A percentile compares a stretch with the other conserved stretches of the same genome.
Evolutionary conservation across 2,113 vertebrate species (phyloP).

Genomic region (Ammodramus savannarum): DNA sequence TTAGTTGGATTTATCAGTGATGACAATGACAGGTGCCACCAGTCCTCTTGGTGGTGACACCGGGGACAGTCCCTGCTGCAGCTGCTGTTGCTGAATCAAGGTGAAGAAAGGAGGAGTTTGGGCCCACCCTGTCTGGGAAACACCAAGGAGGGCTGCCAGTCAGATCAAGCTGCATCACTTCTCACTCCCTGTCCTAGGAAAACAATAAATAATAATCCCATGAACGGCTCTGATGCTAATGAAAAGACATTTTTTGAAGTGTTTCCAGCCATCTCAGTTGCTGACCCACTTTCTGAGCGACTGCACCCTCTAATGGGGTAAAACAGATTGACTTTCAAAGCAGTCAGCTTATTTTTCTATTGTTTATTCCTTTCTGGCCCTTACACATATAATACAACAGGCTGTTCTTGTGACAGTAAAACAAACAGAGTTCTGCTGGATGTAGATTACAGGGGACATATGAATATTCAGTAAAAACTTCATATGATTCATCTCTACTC

Average conservation of each 20-base stretch:
- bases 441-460: not conserved
- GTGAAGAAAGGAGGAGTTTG: not conserved
- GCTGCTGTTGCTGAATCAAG: fast-evolving
- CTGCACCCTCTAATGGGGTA: conserved; percentile 53
- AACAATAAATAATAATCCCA: not conserved
- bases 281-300: conserved; percentile 21
- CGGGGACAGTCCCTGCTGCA: not conserved
- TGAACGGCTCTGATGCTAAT: not conserved
- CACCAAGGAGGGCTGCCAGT: not conserved
- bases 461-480: not conserved
- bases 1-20: not conserved
- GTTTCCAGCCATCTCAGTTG: not conserved
- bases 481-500: not conserved
- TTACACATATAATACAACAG: not conserved
- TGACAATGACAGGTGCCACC: not conserved
- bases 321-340: conserved; percentile 27
- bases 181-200: not conserved
- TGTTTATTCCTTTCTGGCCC: not conserved
- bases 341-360: not conserved
- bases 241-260: not conserved
- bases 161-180: not conserved
- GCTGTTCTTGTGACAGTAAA: not conserved
- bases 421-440: not conserved
- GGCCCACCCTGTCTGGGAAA: not conserved
- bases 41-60: fast-evolving